A percentile compares a stretch with the other conserved stretches of the same genome.
Evolutionary conservation across 2,113 vertebrate genomes (phyloP).

Genomic region (Sinocyclocheilus maitianheensis): DNA sequence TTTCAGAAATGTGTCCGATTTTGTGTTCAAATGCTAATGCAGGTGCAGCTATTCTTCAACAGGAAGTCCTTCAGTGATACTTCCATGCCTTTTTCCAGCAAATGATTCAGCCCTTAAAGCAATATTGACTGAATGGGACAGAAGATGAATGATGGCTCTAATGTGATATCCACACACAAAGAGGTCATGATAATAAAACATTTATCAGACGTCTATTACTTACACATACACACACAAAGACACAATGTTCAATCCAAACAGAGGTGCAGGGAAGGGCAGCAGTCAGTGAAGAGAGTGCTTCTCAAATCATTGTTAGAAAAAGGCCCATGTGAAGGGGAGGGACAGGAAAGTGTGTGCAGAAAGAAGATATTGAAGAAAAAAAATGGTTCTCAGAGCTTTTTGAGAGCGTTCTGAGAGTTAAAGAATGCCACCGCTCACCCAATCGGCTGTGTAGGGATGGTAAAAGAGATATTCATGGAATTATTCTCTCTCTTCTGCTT

Average conservation of each 20-base stretch:
- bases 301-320: conserved; percentile 40
- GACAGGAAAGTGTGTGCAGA: neutral
- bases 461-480: conserved; percentile 77
- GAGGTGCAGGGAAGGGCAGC: conserved; percentile 38
- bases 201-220: conserved; percentile 56
- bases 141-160: conserved; percentile 53
- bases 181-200: conserved; percentile 57
- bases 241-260: conserved; percentile 38
- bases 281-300: conserved; percentile 24
- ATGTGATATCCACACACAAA: conserved; percentile 53
- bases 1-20: neutral
- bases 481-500: conserved; percentile 44
- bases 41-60: neutral
- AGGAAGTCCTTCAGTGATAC: conserved; percentile 25
- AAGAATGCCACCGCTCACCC: conserved; percentile 61
- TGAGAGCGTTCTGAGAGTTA: conserved; percentile 55
- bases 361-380: neutral
- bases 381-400: conserved; percentile 25
- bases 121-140: conserved; percentile 55
- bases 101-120: conserved; percentile 54
- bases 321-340: conserved; percentile 9
- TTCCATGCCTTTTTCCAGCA: conserved; percentile 11
- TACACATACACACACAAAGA: conserved; percentile 28
- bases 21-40: conserved; percentile 11
- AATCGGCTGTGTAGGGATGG: conserved; percentile 68